phyloP scores from a whole-genome alignment of 2,888 invertebrate genomes.

The Zootermopsis nevadensis region DNA sequence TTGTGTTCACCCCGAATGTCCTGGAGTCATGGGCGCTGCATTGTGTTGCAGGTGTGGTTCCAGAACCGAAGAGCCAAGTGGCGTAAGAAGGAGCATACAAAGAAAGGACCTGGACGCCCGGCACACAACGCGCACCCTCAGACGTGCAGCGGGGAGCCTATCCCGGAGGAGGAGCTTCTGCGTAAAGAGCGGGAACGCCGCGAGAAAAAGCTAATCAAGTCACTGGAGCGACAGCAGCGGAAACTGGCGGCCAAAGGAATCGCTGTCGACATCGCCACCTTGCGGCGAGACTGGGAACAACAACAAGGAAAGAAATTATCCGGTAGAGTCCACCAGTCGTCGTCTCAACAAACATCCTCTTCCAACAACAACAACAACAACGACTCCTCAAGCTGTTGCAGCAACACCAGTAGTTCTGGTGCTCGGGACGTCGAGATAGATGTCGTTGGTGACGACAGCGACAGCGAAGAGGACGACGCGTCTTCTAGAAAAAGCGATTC shows the following conservation, averaged over 20 bases:
- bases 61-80: constrained; percentile 99
- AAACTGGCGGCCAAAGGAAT: constrained; percentile 93
- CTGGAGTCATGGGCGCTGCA: background rate
- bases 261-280: constrained; percentile 85
- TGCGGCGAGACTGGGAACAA: constrained; percentile 86
- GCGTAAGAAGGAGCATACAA: constrained; percentile 99
- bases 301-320: constrained; percentile 73
- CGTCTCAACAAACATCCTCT: background rate
- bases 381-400: constrained; percentile 58
- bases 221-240: constrained; percentile 90
- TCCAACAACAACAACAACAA: constrained; percentile 54
- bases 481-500: too few species aligned
- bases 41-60: constrained; percentile 92
- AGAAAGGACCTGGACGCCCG: constrained; percentile 97
- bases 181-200: constrained; percentile 88
- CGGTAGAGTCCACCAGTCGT: constrained; percentile 68
- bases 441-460: constrained; percentile 83
- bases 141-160: constrained; percentile 96
- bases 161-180: constrained; percentile 89
- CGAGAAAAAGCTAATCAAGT: constrained; percentile 92
- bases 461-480: constrained; percentile 74
- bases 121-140: constrained; percentile 99
- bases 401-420: constrained; percentile 57
- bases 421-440: constrained; percentile 72
- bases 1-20: too few species aligned